Evolutionary conservation across 2,113 vertebrate genomes (phyloP), one percentile per base, ranked within the genome.

Genomic region (Coturnix japonica): DNA sequence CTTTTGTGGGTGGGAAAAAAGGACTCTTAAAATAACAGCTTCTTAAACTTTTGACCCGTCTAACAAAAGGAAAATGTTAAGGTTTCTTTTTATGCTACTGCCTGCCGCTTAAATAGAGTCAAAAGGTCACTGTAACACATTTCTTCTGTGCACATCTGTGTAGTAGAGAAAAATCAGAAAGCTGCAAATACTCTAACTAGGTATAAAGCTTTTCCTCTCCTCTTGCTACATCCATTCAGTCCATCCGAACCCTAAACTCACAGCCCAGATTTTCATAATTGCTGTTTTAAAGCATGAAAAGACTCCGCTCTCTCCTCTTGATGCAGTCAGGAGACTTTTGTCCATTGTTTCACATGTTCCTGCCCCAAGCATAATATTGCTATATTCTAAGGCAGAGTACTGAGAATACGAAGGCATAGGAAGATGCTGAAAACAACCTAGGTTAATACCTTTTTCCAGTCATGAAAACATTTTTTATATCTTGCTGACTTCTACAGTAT

Each of bases 31-130:
- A 95, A 93, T 91, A 81, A 43, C 84, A 44, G 46, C 25, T 71
- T 90, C 93, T 93, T 46, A 87, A 85, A 88, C 46, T 91, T 87
- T 85, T 56, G 60, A 67, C 53, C 47, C 7, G 2, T 88, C 67
- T 93, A 90, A 83, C 63, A 92, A 85, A 84, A 94, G 78, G 22
- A 92, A 92, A 65, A 82, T 1, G 0, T 31, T 86, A 91, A 90
- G 51, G 56, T 81, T 90, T 56, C 28, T 30, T 94, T 95, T 91
- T 83, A 70, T 75, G 33, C 41, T 71, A 57, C 86, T 75, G 4
- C 88, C 61, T 90, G 57, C 75, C 89, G 69, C 71, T 96, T 94
- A 78, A 77, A 70, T n/a, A 69, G 53, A 91, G 47, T 71, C 44
- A 35, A 85, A 93, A 94, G 60, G 23, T 95, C 57, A 93, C 5